Evolutionary conservation across 2,797 vertebrate species (phyloP), one percentile per base, ranked within the genome.

Genomic region (Crax fasciolata): DNA sequence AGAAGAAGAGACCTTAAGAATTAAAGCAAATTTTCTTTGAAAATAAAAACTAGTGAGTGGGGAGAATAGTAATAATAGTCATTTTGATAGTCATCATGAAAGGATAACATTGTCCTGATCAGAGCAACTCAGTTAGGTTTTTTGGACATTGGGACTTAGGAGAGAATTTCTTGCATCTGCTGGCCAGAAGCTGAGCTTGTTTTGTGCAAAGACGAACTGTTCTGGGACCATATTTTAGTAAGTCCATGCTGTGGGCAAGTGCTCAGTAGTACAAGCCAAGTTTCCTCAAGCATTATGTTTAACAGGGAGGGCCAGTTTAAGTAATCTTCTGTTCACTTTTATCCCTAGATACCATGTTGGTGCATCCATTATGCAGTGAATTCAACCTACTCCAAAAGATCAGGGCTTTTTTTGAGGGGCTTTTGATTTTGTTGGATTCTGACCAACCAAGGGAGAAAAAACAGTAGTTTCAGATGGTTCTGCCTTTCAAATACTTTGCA

Each of bases 71-170:
- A 41, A 49, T 87, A 48, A 51, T 79, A 35, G 35, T 35, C 35
- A 35, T 97, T 96, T 91, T 96, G 81, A 89, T 92, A 86, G 95
- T 89, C 28, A 51, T 39, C 8, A 32, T 84, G 82, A 96, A 95
- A 85, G 35, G 83, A 87, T 67, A 75, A n/a, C 59, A 83, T 70
- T 96, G 48, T 90, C 73, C 63, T 94, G 66, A 75, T 32, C 80
- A 91, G 76, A 94, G 48, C 65, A 68, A 13, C 63, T 79, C 35
- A 3, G 48, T 73, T 78, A 80, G 35, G 54, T 71, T 91, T 84
- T 81, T 77, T 20, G 24, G 66, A 63, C 30, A 80, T 4, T 7
- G 8, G 80, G 43, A 39, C 95, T 75, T 84, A 48, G 90, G 67
- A 85, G 30, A 39, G 85, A 77, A 73, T 78, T 61, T 41, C 52